Base-by-base conservation (phyloP, 2,888 invertebrate species). In the Tiliacea aurago region DNA sequence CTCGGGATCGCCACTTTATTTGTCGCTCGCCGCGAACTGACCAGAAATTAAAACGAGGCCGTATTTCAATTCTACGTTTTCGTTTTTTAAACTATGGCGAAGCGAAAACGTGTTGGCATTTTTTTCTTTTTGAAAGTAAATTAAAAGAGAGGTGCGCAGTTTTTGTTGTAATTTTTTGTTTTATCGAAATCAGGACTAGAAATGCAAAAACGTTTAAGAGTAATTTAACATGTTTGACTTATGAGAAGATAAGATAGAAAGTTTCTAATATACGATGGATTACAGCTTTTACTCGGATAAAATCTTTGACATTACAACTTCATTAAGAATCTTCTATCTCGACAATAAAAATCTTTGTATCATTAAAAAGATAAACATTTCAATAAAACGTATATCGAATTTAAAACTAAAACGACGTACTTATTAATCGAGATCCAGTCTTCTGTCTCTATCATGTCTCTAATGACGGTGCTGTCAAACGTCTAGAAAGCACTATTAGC, bases 381-480 rank as follows among this genome's bases (percentile, higher is more conserved):
- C 70, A 73, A 74, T 75, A 79, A 78, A 81, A 76, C 70, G 61
- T 76, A 73, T 73, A 78, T 78, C 58, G 72, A 75, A 84, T 72
- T 79, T 76, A 86, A 76, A 82, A 79, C 80, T 81, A 81, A 86
- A 87, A 84, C 84, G 81, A 84, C 87, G 84, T 71, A 84, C 84
- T 88, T 87, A 90, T 91, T 91, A 91, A 92, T 92, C 91, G 92
- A 88, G 82, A 86, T 87, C 87, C 84, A 89, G 89, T 92, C 90
- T 88, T 88, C 89, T 86, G 90, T 90, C 91, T 90, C 90, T 89
- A 91, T 92, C 91, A 78, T 84, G 88, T 90, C 89, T 89, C 92
- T 95, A 94, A 95, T 93, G 94, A 93, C 90, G 84, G 83, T 79
- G 88, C 95, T 94, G 95, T 95, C 95, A 94, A 93, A 93, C 86